A percentile compares a stretch with the other conserved stretches of the same genome.
Conservation (phyloP, 1,140 invertebrate species). For the Drosophila sulfurigaster region DNA sequence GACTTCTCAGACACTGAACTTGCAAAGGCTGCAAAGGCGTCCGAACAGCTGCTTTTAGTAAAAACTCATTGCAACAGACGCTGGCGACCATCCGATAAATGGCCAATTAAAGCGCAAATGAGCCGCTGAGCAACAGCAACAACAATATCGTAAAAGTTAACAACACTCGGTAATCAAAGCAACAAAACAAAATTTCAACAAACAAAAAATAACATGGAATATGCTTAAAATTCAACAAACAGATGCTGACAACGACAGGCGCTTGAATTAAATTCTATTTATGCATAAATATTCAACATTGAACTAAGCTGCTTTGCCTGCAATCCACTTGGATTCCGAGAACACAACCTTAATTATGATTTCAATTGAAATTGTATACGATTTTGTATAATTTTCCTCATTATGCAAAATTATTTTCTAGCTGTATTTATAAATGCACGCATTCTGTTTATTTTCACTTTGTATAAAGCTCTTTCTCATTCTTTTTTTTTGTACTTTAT, state of each 20-base stretch:
- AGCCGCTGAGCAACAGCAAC: slow-evolving; percentile 16
- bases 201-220: neutral
- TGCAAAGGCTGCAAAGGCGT: neutral
- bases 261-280: slow-evolving; percentile 1
- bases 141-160: slow-evolving; percentile 28
- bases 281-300: neutral
- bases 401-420: too few relatives aligned
- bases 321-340: too few relatives aligned
- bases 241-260: neutral
- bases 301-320: too few relatives aligned
- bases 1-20: slow-evolving; percentile 9
- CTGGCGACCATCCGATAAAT: slow-evolving; percentile 38
- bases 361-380: too few relatives aligned
- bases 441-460: too few relatives aligned
- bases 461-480: too few relatives aligned
- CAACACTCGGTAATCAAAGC: slow-evolving; percentile 28
- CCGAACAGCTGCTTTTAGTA: slow-evolving; percentile 20
- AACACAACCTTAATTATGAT: too few relatives aligned
- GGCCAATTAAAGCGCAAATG: slow-evolving; percentile 54
- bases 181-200: slow-evolving; percentile 11
- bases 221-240: slow-evolving; percentile 16
- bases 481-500: too few relatives aligned
- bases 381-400: too few relatives aligned
- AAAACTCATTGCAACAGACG: slow-evolving; percentile 29
- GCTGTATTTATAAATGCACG: too few relatives aligned